Evolutionary conservation across 2,888 invertebrate genomes (phyloP), one percentile per base, ranked within the genome.

Genomic region (Drosophila picticornis): DNA sequence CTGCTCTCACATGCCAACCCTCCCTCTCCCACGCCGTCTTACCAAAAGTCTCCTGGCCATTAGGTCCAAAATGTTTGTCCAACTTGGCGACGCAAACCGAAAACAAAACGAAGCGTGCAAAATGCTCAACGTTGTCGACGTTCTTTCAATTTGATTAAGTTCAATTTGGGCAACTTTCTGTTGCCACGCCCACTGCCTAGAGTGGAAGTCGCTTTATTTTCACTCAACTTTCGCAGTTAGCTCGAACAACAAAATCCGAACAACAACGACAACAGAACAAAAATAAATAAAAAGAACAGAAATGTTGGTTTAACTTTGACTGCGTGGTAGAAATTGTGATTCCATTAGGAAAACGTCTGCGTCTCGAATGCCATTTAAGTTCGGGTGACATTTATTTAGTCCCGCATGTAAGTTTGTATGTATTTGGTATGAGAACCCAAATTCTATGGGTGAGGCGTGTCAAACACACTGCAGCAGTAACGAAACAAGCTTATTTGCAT

Each of bases 301-400:
- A 77, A 69, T 81, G 53, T 70, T 74, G 79, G 69, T 57, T 70
- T 56, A 73, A 77, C 81, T 81, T 79, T 77, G 56, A 70, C 70
- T 66, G 70, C 57, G 46, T 67, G 46, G 36, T 57, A 64, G 72
- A 80, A 83, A 80, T 86, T 88, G 83, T 90, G 86, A 85, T 90
- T 83, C 86, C 88, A 87, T 87, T 87, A 90, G 86, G 83, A 79
- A 74, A 88, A 83, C 69, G 87, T 87, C 88, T 84, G 77, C 74
- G 85, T 75, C 86, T 86, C 83, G 81, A 83, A 87, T 86, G 89
- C 77, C 84, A 90, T 88, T 86, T 78, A 83, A 88, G 88, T 86
- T 85, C 69, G 67, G 56, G 16, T 62, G 75, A 81, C 71, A 75
- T 81, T 78, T 81, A 72, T 78, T 67, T 70, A 62, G 63, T 56